Evolutionary conservation across 2,113 vertebrate genomes (phyloP).

Genomic region (Callocephalon fimbriatum): DNA sequence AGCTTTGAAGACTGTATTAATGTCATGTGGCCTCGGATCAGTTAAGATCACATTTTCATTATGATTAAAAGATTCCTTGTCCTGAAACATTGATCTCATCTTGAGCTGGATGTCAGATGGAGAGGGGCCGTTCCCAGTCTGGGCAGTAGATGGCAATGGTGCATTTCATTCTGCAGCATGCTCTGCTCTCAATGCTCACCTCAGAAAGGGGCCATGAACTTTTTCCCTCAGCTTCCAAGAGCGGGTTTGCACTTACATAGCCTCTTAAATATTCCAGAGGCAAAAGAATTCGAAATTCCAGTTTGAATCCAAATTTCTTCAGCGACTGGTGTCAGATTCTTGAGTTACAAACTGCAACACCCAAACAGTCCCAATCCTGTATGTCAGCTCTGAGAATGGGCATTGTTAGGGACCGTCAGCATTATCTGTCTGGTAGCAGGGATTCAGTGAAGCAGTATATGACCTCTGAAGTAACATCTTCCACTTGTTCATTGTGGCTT

Average conservation of each 20-base stretch:
- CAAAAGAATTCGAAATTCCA: not conserved
- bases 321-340: not conserved
- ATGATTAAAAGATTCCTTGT: conserved; percentile 41
- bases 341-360: not conserved
- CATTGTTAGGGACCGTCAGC: not conserved
- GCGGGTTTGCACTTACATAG: not conserved
- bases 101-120: not conserved
- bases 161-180: conserved; percentile 42
- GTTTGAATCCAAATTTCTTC: not conserved
- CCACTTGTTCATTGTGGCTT: not conserved
- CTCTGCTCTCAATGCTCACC: not conserved
- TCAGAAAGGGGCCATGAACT: conserved; percentile 46
- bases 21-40: conserved; percentile 24
- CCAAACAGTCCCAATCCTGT: not conserved
- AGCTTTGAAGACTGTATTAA: conserved; percentile 23
- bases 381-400: not conserved
- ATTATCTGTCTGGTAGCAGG: not conserved
- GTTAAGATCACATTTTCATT: conserved; percentile 45
- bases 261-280: conserved; percentile 11
- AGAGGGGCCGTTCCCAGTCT: not conserved
- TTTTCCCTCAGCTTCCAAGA: conserved; percentile 47
- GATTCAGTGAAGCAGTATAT: not conserved
- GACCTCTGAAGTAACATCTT: not conserved
- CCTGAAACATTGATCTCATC: conserved; percentile 20
- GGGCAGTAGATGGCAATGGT: conserved; percentile 74